phyloP scores from a whole-genome alignment of 2,797 vertebrate genomes.

The Spea hammondii region DNA sequence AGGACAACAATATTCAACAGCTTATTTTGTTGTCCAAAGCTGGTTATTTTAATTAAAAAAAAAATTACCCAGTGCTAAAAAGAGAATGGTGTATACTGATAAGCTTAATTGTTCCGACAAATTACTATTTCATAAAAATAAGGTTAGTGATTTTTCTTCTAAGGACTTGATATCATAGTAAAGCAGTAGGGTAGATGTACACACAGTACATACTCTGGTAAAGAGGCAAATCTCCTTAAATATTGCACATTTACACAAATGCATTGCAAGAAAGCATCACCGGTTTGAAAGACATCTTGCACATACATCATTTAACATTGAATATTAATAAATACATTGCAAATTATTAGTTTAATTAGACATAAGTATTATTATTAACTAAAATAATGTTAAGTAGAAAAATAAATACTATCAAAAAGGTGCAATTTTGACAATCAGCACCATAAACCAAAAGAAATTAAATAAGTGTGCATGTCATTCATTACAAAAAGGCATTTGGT shows the following conservation, averaged over 20 bases:
- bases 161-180: neutral
- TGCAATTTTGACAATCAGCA: slow-evolving; percentile 23
- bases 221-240: slow-evolving; percentile 1
- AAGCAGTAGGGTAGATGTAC: neutral
- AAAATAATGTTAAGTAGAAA: slow-evolving; percentile 32
- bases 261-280: slow-evolving; percentile 1
- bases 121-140: neutral
- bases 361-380: neutral
- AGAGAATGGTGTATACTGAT: too few species aligned
- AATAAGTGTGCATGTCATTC: slow-evolving; percentile 11
- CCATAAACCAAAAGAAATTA: slow-evolving; percentile 12
- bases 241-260: slow-evolving; percentile 35
- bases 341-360: neutral
- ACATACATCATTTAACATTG: neutral
- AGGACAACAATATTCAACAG: neutral
- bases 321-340: slow-evolving; percentile 32
- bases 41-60: too few species aligned
- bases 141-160: neutral
- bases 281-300: neutral
- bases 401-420: slow-evolving; percentile 48
- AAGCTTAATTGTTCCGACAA: neutral
- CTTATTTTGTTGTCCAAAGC: too few species aligned
- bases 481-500: slow-evolving; percentile 39
- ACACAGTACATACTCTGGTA: neutral
- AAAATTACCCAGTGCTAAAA: neutral